These are phyloP conservation scores for Coenonympha arcania DNA, from an alignment of 2,888 invertebrate genomes.

Conservation along the genomic window DNA sequence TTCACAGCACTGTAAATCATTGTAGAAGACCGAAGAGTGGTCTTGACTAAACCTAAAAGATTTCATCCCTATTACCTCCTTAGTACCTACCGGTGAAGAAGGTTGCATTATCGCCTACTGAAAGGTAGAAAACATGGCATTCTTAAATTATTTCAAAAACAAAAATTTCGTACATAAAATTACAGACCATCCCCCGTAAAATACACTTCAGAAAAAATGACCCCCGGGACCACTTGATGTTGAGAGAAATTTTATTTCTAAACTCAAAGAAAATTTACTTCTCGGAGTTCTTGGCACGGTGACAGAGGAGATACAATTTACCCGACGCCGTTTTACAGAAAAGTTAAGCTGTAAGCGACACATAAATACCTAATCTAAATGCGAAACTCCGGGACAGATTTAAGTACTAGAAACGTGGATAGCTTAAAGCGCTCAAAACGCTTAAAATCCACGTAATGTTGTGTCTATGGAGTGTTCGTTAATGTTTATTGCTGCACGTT, in stretches of 20 bases:
- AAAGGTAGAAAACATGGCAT: too few species aligned
- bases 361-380: conserved; percentile 27
- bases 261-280: conserved; percentile 1
- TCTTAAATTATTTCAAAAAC: background rate
- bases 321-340: conserved; percentile 19
- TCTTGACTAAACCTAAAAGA: too few species aligned
- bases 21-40: too few species aligned
- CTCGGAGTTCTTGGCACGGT: conserved; percentile 20
- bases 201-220: conserved; percentile 7
- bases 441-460: conserved; percentile 1
- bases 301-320: conserved; percentile 23
- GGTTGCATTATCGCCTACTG: too few species aligned
- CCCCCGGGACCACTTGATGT: conserved; percentile 17
- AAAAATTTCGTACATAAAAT: background rate
- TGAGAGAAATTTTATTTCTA: conserved; percentile 16
- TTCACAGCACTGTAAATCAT: too few species aligned
- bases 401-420: conserved; percentile 10
- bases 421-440: conserved; percentile 5
- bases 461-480: background rate
- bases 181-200: background rate
- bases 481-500: conserved; percentile 2
- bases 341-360: conserved; percentile 24
- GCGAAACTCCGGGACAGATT: conserved; percentile 17
- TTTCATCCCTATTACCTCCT: too few species aligned
- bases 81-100: too few species aligned